These are phyloP conservation scores for Ganaspis brasiliensis DNA, from an alignment of 2,888 invertebrate species.

Conservation along the genomic window DNA sequence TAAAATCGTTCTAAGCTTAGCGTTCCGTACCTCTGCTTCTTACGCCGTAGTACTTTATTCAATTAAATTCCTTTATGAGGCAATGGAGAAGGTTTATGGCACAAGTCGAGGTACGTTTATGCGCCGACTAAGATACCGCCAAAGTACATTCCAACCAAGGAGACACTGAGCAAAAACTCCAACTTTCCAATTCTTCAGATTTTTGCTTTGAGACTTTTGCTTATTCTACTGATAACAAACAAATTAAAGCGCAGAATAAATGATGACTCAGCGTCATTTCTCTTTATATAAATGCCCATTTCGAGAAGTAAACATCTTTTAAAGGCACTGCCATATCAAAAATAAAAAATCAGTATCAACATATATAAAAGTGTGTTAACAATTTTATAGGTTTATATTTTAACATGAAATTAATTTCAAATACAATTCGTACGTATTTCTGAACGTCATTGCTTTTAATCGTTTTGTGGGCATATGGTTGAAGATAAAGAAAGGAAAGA, in stretches of 20 bases:
- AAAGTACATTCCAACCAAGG: conserved; percentile 12
- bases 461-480: background rate
- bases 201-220: background rate
- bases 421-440: no score
- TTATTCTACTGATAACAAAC: conserved; percentile 1
- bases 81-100: conserved; percentile 29
- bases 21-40: conserved; percentile 3
- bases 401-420: no score
- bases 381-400: no score
- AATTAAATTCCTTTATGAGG: conserved; percentile 37
- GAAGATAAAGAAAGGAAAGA: conserved; percentile 6
- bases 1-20: conserved; percentile 22
- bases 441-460: conserved; percentile 8
- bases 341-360: no score
- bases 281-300: background rate
- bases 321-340: no score
- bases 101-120: conserved; percentile 26
- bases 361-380: no score
- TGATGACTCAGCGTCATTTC: background rate
- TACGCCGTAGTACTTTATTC: conserved; percentile 16
- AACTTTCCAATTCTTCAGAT: conserved; percentile 14
- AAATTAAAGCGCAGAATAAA: background rate
- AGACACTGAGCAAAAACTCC: conserved; percentile 12
- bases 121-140: conserved; percentile 17
- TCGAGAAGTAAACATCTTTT: background rate